Conservation (phyloP, 2,113 vertebrate species). For the Hippocampus comes region DNA sequence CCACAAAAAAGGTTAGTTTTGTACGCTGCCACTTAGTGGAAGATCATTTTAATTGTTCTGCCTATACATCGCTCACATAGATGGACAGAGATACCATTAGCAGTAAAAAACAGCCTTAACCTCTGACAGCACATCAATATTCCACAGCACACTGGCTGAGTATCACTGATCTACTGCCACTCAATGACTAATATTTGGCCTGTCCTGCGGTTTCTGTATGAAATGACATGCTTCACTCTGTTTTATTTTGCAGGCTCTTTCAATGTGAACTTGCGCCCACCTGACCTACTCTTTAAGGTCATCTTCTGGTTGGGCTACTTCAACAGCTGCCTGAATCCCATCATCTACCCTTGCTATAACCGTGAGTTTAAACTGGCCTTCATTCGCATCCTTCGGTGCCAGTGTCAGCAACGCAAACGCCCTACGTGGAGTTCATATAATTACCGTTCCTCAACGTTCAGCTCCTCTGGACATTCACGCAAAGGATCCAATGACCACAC, state of each 20-base stretch:
- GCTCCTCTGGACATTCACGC: constrained; percentile 77
- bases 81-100: background rate
- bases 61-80: too few relatives aligned
- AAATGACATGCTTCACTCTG: background rate
- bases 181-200: background rate
- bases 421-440: constrained; percentile 82
- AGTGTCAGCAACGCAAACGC: constrained; percentile 81
- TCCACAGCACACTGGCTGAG: too few relatives aligned
- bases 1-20: too few relatives aligned
- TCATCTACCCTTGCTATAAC: constrained; percentile 97
- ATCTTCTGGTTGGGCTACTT: constrained; percentile 98
- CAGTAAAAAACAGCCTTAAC: too few relatives aligned
- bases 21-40: too few relatives aligned
- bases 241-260: constrained; percentile 78
- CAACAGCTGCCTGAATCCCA: constrained; percentile 97
- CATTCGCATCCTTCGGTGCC: constrained; percentile 86
- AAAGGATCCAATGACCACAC: constrained; percentile 81
- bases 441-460: constrained; percentile 82
- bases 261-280: constrained; percentile 83
- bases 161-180: too few relatives aligned
- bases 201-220: background rate
- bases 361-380: constrained; percentile 97
- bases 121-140: too few relatives aligned
- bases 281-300: constrained; percentile 88
- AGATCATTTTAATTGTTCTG: too few relatives aligned